Evolutionary conservation across 2,113 vertebrate genomes (phyloP), one percentile per base, ranked within the genome.

Genomic region (Nestor notabilis): DNA sequence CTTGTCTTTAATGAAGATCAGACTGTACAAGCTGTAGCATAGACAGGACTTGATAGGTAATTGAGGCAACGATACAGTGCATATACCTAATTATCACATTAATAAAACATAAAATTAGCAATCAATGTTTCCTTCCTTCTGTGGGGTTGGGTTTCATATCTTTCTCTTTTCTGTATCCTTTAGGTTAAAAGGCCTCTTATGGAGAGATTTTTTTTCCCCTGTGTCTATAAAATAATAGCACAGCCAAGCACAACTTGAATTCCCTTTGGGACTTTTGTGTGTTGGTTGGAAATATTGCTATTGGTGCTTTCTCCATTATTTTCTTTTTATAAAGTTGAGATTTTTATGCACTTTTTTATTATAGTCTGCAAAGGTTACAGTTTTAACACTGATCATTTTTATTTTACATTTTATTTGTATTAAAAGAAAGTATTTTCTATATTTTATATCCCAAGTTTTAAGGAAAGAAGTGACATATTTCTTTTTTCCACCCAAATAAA

Each of bases 1-100:
- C 46, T 77, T 83, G 23, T 39, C 71, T 81, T 93, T 92, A 95
- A 78, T 66, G 50, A 94, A 71, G 64, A 92, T 89, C 72, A 93
- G 46, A 47, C 21, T 49, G 21, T 74, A 35, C 8, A 81, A 80
- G 58, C 41, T 64, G 20, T 56, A 81, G 63, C 7, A 46, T 0
- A 69, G 47, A 25, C 28, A 58, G 39, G 39, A 87, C 41, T 58
- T 68, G 29, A 29, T 31, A 64, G 37, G 17, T 47, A 88, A 74
- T 90, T 86, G 70, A 89, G 39, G 29, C 47, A 81, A 64, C 20
- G 47, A 58, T 61, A 52, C 15, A 47, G 55, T 44, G 43, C 31
- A 41, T 5, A 6, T n/a, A 83, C 11, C 9, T 71, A 92, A 81
- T 60, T 78, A 81, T 14, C 17, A 77, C 53, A 81, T 43, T 47